Conservation (phyloP, 2,888 invertebrate species). For the Danaus chrysippus region DNA sequence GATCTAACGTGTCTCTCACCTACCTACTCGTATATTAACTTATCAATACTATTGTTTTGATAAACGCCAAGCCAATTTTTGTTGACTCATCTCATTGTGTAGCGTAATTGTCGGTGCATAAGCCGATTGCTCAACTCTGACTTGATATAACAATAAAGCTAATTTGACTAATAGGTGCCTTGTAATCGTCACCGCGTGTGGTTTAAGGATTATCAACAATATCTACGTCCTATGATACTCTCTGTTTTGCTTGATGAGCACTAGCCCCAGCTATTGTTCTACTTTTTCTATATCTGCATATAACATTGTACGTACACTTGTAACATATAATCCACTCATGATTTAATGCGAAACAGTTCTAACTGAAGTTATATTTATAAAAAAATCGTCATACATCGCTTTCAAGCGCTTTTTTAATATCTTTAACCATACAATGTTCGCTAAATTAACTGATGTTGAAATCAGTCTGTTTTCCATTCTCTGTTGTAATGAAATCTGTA, state of each 20-base stretch:
- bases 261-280: slow-evolving; percentile 68
- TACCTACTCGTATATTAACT: slow-evolving; percentile 67
- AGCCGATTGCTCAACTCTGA: slow-evolving; percentile 71
- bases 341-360: neutral
- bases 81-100: slow-evolving; percentile 76
- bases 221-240: slow-evolving; percentile 50
- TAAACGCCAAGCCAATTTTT: slow-evolving; percentile 72
- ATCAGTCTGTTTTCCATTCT: slow-evolving; percentile 65
- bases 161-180: slow-evolving; percentile 79
- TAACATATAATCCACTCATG: neutral
- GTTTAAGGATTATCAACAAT: slow-evolving; percentile 71
- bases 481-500: slow-evolving; percentile 48
- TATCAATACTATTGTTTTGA: slow-evolving; percentile 79
- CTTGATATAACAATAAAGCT: slow-evolving; percentile 72
- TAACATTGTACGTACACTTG: slow-evolving; percentile 33
- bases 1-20: slow-evolving; percentile 65
- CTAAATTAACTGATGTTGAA: slow-evolving; percentile 71
- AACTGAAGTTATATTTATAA: no score
- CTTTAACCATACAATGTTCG: slow-evolving; percentile 72
- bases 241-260: slow-evolving; percentile 62
- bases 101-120: slow-evolving; percentile 72
- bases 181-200: slow-evolving; percentile 78
- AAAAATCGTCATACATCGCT: slow-evolving; percentile 63
- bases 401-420: slow-evolving; percentile 64
- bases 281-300: slow-evolving; percentile 42